Percentiles rank a stretch among this genome's conserved stretches.
phyloP scores from a whole-genome alignment of 2,888 invertebrate genomes.

The Miltochrista miniata region DNA sequence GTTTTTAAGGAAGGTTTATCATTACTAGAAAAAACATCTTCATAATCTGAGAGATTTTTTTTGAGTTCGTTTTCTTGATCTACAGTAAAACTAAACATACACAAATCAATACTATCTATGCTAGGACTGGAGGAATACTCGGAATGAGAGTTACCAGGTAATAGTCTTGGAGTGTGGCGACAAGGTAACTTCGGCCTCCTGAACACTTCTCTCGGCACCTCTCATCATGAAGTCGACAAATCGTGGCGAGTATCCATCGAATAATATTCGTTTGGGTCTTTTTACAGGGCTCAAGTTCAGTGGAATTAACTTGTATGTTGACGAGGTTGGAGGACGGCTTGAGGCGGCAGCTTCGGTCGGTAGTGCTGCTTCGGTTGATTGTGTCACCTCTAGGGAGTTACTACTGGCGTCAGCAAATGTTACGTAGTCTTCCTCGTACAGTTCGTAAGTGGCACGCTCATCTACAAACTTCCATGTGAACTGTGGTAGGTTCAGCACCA shows the following conservation, averaged over 20 bases:
- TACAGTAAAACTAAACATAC: neutral
- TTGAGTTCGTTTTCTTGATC: conserved; percentile 2
- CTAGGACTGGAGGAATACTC: neutral
- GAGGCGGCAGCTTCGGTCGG: too few species aligned
- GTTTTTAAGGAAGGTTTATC: neutral
- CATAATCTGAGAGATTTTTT: too few species aligned
- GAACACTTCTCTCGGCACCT: neutral
- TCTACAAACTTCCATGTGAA: conserved; percentile 20
- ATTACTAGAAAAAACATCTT: conserved; percentile 7
- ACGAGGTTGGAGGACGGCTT: too few species aligned
- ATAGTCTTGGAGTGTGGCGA: neutral
- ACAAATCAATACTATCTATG: conserved; percentile 15
- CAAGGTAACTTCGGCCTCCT: neutral
- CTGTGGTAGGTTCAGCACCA: too few species aligned
- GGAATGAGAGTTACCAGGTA: neutral
- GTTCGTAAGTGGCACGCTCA: neutral
- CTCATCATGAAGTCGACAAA: neutral
- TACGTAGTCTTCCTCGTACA: neutral
- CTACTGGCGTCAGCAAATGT: neutral
- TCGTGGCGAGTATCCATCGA: neutral
- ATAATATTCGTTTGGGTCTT: neutral
- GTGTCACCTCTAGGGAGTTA: neutral
- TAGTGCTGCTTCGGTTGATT: neutral
- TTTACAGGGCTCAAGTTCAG: neutral
- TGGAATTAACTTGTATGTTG: too few species aligned